These are phyloP conservation scores for Solenopsis fugax DNA, from an alignment of 1,140 invertebrate genomes.

Conservation along the genomic window DNA sequence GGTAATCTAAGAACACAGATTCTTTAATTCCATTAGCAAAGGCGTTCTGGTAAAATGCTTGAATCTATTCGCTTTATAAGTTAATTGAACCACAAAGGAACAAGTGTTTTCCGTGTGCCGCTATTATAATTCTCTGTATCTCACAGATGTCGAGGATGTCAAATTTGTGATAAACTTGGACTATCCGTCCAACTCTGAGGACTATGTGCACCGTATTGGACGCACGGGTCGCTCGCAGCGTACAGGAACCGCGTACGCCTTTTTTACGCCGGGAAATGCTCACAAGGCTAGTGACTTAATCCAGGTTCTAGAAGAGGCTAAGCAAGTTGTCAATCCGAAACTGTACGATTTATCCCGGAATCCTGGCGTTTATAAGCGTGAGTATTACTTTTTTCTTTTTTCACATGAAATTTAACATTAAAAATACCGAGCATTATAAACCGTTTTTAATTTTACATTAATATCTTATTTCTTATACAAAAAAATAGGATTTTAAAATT, in stretches of 20 bases:
- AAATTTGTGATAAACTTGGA: constrained; percentile 98
- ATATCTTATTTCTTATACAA: no score
- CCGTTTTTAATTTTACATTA: neutral
- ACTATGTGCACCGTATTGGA: constrained; percentile 97
- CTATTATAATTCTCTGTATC: constrained; percentile 75
- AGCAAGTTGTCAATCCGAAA: constrained; percentile 89
- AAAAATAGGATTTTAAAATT: no score
- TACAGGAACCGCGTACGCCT: constrained; percentile 95
- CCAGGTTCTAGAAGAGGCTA: constrained; percentile 90
- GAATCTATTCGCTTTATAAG: constrained; percentile 81
- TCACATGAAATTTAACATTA: neutral
- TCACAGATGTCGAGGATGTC: constrained; percentile 95
- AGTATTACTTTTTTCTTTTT: constrained; percentile 18
- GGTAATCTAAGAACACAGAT: neutral
- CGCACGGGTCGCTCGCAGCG: constrained; percentile 94
- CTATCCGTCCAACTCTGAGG: constrained; percentile 95
- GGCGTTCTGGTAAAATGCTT: constrained; percentile 64
- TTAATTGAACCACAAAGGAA: constrained; percentile 84
- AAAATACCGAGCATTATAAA: neutral
- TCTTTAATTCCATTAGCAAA: constrained; percentile 73
- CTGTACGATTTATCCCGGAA: constrained; percentile 85
- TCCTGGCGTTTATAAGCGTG: constrained; percentile 84
- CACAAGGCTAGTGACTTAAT: constrained; percentile 92
- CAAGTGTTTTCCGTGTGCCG: constrained; percentile 74
- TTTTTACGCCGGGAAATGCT: constrained; percentile 93